These are phyloP conservation scores for Petrosia ficiformis DNA, from an alignment of 37 sponge, comb jelly and placozoan genomes.

Conservation along the genomic window DNA sequence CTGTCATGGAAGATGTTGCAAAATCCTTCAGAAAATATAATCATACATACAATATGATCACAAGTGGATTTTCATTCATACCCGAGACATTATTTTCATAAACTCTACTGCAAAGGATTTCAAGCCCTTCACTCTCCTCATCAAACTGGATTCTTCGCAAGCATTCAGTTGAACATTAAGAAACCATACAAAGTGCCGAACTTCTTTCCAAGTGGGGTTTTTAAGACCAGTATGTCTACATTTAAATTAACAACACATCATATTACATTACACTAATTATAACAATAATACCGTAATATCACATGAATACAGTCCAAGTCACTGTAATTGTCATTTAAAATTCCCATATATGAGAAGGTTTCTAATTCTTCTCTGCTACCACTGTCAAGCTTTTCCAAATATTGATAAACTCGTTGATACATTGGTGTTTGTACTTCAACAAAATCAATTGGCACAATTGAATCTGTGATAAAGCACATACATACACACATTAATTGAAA, in stretches of 20 bases:
- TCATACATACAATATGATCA: neutral
- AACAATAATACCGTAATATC: too few species aligned
- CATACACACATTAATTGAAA: too few species aligned
- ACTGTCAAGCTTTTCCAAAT: constrained; percentile 8
- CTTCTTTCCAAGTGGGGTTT: constrained; percentile 58
- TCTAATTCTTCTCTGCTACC: too few species aligned
- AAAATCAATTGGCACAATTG: neutral
- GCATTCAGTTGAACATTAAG: constrained; percentile 40
- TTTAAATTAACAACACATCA: neutral
- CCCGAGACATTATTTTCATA: constrained; percentile 40
- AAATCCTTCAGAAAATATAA: neutral
- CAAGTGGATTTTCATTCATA: neutral
- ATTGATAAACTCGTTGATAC: constrained; percentile 45
- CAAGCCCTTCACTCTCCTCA: constrained; percentile 12
- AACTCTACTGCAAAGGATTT: constrained; percentile 41
- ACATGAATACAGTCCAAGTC: too few species aligned
- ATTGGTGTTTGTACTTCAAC: neutral
- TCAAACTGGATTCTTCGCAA: constrained; percentile 17
- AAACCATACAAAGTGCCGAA: constrained; percentile 48
- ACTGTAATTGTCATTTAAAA: too few species aligned
- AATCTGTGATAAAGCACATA: too few species aligned
- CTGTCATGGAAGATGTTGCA: neutral
- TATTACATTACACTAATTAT: too few species aligned
- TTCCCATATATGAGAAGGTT: too few species aligned
- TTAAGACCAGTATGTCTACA: constrained; percentile 10